phyloP scores from a whole-genome alignment of 1,140 invertebrate species.

The Thaumetopoea pityocampa region DNA sequence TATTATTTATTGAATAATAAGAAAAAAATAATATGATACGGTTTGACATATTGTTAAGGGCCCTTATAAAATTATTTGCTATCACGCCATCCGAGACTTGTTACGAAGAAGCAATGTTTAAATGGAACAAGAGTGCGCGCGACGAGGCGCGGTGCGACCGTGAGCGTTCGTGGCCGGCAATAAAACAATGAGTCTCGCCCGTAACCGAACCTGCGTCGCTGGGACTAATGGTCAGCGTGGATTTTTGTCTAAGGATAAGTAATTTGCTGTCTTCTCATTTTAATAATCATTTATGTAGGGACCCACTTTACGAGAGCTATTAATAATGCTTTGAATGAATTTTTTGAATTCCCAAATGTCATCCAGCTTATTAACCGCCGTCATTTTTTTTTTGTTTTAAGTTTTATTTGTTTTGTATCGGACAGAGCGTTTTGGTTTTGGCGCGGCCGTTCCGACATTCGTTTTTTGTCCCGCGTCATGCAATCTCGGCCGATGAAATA shows the following conservation, averaged over 20 bases:
- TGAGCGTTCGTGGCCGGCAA: constrained; percentile 43
- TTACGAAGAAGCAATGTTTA: constrained; percentile 59
- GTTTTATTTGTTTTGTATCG: constrained; percentile 71
- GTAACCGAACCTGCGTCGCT: constrained; percentile 30
- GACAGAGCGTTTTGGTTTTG: constrained; percentile 67
- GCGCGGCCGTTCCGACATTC: constrained; percentile 67
- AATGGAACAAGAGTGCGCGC: constrained; percentile 50
- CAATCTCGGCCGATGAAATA: constrained; percentile 67
- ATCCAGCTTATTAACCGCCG: constrained; percentile 73
- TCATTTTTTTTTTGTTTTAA: constrained; percentile 71
- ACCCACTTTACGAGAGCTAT: constrained; percentile 56
- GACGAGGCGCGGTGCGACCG: constrained; percentile 32
- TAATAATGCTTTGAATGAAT: constrained; percentile 70
- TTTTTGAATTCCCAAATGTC: constrained; percentile 74
- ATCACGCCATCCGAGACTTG: constrained; percentile 65
- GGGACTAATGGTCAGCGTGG: constrained; percentile 32
- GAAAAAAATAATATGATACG: constrained; percentile 57
- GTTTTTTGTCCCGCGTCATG: constrained; percentile 68
- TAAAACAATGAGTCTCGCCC: constrained; percentile 50
- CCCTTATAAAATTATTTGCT: constrained; percentile 74
- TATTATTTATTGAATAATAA: constrained; percentile 70
- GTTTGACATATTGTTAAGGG: constrained; percentile 73
- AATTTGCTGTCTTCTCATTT: constrained; percentile 57
- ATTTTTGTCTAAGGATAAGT: constrained; percentile 52
- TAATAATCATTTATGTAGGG: constrained; percentile 50